Conservation (phyloP, 2,888 invertebrate species). For the Geotrupes spiniger region DNA sequence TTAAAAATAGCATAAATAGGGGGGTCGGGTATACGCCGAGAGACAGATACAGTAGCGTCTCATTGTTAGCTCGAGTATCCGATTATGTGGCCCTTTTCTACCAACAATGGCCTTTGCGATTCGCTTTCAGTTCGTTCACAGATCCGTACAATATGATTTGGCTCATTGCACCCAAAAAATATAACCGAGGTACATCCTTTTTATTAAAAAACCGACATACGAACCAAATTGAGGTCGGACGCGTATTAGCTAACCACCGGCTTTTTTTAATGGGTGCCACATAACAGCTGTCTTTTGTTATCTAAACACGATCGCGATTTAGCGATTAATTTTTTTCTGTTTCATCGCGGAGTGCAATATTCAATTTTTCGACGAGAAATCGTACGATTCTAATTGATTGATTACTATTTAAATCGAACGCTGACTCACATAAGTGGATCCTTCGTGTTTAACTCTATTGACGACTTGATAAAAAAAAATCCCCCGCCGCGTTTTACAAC, state of each 20-base stretch:
- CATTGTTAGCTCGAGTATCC: slow-evolving; percentile 44
- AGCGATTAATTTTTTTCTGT: not conserved
- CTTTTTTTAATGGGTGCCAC: not conserved
- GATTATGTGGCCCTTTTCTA: slow-evolving; percentile 43
- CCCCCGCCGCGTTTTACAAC: slow-evolving; percentile 13
- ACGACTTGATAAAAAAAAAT: slow-evolving; percentile 8
- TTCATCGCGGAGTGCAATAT: not conserved
- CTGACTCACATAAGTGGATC: not conserved
- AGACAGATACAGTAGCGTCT: slow-evolving; percentile 42
- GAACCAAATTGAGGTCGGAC: slow-evolving; percentile 1
- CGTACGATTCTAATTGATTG: not conserved
- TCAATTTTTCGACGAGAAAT: not conserved
- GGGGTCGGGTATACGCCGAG: slow-evolving; percentile 24
- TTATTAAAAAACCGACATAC: not conserved
- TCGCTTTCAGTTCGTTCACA: slow-evolving; percentile 45
- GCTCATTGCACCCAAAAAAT: slow-evolving; percentile 50
- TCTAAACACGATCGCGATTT: not conserved
- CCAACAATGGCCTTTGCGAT: slow-evolving; percentile 38
- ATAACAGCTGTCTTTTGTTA: slow-evolving; percentile 4
- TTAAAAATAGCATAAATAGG: slow-evolving; percentile 1
- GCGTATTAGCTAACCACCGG: slow-evolving; percentile 1
- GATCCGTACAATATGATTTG: slow-evolving; percentile 49
- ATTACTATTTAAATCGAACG: not conserved
- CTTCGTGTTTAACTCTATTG: not conserved
- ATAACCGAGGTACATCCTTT: slow-evolving; percentile 21